Percentiles rank a stretch among this genome's conserved stretches.
Conservation (phyloP, 2,113 vertebrate species). For the Aptenodytes forsteri region DNA sequence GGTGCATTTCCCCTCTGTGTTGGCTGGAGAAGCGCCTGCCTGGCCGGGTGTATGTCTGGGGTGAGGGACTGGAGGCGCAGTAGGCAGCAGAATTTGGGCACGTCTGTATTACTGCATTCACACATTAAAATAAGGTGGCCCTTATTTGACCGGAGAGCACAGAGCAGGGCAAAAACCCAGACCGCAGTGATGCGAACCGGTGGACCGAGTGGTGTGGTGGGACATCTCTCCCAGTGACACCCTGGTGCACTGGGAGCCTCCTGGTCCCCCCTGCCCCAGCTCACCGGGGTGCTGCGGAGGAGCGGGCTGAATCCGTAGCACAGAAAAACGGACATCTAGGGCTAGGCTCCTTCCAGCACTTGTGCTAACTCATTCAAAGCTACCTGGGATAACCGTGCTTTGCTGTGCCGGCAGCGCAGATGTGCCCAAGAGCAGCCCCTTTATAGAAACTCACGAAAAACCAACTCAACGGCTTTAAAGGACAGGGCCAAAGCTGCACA, state of each 20-base stretch:
- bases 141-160: background rate
- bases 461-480: background rate
- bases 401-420: background rate
- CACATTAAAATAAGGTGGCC: background rate
- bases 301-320: background rate
- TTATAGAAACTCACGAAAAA: background rate
- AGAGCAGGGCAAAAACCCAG: background rate
- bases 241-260: background rate
- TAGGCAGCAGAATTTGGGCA: background rate
- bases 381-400: background rate
- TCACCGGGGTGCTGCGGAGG: accelerated
- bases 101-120: background rate
- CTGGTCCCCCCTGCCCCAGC: background rate
- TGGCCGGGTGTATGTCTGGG: background rate
- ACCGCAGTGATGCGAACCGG: accelerated
- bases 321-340: background rate
- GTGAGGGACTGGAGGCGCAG: background rate
- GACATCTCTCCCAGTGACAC: background rate
- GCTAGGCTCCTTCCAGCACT: background rate
- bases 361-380: background rate
- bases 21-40: background rate
- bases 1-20: background rate
- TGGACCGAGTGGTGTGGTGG: background rate
- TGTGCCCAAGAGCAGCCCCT: background rate
- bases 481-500: background rate